phyloP scores from a whole-genome alignment of 2,113 vertebrate genomes.

The Sus scrofa region T2T-Sscrofa CM000818.6:123514001-123514500 shows the following conservation, averaged over 20 bases:
- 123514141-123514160: accelerated
- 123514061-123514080: accelerated
- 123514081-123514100: neutral
- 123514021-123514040: neutral
- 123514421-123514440: neutral
- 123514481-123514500: neutral
- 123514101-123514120: neutral
- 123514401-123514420: neutral
- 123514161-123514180: accelerated
- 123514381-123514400: neutral
- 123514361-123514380: neutral
- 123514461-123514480: neutral
- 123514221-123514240: neutral
- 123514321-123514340: neutral
- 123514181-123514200: neutral
- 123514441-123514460: neutral
- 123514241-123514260: neutral
- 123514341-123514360: neutral
- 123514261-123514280: neutral
- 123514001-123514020: neutral
- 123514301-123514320: neutral
- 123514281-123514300: neutral
- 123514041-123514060: neutral
- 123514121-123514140: neutral
- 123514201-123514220: neutral